Percentiles rank a stretch among this genome's conserved stretches.
These are phyloP conservation scores for Tinea semifulvella DNA, from an alignment of 2,888 invertebrate species.

Conservation along the genomic window DNA sequence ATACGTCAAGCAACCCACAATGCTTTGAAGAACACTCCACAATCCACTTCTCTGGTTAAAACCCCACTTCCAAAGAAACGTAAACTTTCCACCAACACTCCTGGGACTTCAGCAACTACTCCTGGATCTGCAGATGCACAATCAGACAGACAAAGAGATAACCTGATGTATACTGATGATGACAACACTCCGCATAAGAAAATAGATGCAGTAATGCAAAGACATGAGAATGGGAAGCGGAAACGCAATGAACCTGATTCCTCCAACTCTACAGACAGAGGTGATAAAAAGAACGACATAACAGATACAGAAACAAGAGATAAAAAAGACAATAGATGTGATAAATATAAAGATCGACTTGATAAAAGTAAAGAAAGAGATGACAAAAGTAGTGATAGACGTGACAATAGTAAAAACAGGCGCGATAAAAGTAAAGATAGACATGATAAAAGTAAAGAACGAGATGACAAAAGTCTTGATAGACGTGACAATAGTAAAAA, in stretches of 20 bases:
- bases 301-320: constrained; percentile 7
- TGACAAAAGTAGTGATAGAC: neutral
- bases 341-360: constrained; percentile 8
- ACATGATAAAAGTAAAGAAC: constrained; percentile 15
- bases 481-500: constrained; percentile 15
- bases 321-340: constrained; percentile 10
- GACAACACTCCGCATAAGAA: neutral
- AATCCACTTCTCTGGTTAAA: neutral
- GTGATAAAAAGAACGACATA: constrained; percentile 15
- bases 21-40: constrained; percentile 2
- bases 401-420: neutral
- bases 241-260: constrained; percentile 14
- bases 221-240: constrained; percentile 36
- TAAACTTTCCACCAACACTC: no score
- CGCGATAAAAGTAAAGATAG: constrained; percentile 14
- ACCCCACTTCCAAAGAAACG: neutral
- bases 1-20: constrained; percentile 3
- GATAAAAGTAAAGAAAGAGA: constrained; percentile 9
- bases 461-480: constrained; percentile 15
- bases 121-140: no score
- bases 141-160: neutral
- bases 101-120: no score
- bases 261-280: no score
- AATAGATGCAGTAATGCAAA: constrained; percentile 24
- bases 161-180: neutral